Base-by-base conservation (phyloP, 2,797 vertebrate species). In the Leuciscus waleckii region DNA sequence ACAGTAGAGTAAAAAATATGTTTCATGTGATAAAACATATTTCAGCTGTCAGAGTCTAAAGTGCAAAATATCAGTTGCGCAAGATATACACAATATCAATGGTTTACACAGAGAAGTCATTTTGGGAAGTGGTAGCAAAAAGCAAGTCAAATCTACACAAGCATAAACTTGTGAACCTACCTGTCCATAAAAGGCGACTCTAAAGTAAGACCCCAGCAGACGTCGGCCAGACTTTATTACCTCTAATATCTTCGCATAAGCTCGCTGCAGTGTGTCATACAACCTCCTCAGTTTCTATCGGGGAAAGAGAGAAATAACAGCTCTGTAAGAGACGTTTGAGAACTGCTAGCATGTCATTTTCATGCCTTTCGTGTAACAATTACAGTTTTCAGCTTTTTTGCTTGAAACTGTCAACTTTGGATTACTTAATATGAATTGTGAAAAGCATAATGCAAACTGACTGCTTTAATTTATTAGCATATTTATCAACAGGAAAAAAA, bases 141-240 rank as follows among this genome's bases (percentile, higher is more conserved):
- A 58, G 13, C 49, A n/a, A 19, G 19, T 21, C 16, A 49, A 68
- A 51, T 32, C 19, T 37, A n/a, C 10, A 32, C 43, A 32, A 56
- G 43, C 9, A 26, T 37, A 14, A 37, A 26, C 16, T 6, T 16
- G 67, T 41, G 29, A 56, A 88, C 95, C 92, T 90, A 99, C 98
- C 96, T 98, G 98, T 87, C 98, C 98, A 87, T 97, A 99, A 94
- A 99, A 98, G 69, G 97, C 98, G 86, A 99, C 98, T 89, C 97
- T 96, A 94, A 99, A 99, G 93, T 96, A 99, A 0, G 97, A 99
- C 77, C 98, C 98, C 13, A 99, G 94, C 84, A 99, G 94, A 87
- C 98, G 95, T 87, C 97, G 97, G 74, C 97, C 96, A 0, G 97
- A 94, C 46, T 96, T 97, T 92, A 98, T 98, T 87, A 99, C 98